Percentiles rank a stretch among this genome's conserved stretches.
Conservation (phyloP, 2,113 vertebrate genomes). For the Serranochromis macrocephalus region DNA sequence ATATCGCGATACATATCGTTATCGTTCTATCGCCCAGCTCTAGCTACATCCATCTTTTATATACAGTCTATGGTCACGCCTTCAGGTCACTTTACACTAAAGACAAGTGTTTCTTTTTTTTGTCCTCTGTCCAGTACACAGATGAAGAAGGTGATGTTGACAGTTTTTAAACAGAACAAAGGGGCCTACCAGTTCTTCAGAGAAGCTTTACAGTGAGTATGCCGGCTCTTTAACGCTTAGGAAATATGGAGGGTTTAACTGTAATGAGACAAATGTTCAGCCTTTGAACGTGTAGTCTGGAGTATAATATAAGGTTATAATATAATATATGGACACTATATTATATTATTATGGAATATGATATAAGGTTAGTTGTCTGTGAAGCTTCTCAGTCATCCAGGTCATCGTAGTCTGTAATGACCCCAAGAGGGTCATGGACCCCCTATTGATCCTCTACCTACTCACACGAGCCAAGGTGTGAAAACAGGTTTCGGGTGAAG, state of each 20-base stretch:
- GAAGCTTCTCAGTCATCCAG: neutral
- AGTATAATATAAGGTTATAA: neutral
- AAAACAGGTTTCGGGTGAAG: neutral
- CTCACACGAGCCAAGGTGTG: neutral
- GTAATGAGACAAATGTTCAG: neutral
- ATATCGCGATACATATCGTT: no score
- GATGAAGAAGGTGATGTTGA: constrained; percentile 96
- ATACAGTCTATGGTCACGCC: neutral
- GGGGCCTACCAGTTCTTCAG: constrained; percentile 94
- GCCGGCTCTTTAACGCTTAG: neutral
- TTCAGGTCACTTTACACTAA: neutral
- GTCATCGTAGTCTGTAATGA: neutral
- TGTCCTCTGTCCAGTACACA: constrained; percentile 73
- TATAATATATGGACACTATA: neutral
- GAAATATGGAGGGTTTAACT: neutral
- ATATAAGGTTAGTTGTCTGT: neutral
- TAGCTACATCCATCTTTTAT: neutral
- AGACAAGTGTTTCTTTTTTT: neutral
- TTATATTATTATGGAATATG: neutral
- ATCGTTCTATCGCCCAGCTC: no score
- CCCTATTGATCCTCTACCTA: neutral
- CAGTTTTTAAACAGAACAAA: constrained; percentile 93
- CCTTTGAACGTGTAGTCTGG: neutral
- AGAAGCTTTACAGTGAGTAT: constrained; percentile 89
- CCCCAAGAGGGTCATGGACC: neutral